phyloP scores from a whole-genome alignment of 2,113 vertebrate species.

The Aramus guarauna region DNA sequence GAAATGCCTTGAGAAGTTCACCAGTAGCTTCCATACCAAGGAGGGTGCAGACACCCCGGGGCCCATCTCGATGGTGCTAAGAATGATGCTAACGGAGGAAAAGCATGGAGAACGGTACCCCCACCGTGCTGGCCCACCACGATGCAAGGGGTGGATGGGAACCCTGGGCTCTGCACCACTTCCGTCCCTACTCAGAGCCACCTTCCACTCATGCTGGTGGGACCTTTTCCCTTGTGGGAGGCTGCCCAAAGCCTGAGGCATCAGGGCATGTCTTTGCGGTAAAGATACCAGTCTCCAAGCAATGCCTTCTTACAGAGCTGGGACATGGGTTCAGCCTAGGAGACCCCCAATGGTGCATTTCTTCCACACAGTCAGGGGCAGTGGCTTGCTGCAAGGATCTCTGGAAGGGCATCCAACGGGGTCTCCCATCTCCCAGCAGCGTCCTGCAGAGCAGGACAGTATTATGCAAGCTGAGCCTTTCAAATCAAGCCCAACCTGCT shows the following conservation, averaged over 20 bases:
- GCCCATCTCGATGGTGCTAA: neutral
- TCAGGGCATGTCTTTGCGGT: neutral
- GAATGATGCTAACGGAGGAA: neutral
- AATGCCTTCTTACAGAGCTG: neutral
- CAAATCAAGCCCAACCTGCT: constrained; percentile 22
- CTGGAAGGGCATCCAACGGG: neutral
- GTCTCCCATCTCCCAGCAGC: neutral
- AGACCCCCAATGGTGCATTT: neutral
- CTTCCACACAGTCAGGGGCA: neutral
- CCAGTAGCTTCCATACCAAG: neutral
- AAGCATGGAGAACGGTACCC: neutral
- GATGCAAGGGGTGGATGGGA: neutral
- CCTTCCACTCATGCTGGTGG: no score
- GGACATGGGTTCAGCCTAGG: neutral
- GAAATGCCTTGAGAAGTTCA: neutral
- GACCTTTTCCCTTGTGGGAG: neutral
- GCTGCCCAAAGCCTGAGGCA: neutral
- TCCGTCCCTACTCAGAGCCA: neutral
- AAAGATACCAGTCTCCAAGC: neutral
- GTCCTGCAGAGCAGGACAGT: neutral
- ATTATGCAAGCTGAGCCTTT: neutral
- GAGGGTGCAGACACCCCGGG: neutral
- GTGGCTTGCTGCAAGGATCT: neutral
- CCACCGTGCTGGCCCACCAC: fast-evolving
- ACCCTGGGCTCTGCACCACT: neutral